Evolutionary conservation across 2,113 vertebrate genomes (phyloP).

Genomic region (Vicugna pacos): DNA sequence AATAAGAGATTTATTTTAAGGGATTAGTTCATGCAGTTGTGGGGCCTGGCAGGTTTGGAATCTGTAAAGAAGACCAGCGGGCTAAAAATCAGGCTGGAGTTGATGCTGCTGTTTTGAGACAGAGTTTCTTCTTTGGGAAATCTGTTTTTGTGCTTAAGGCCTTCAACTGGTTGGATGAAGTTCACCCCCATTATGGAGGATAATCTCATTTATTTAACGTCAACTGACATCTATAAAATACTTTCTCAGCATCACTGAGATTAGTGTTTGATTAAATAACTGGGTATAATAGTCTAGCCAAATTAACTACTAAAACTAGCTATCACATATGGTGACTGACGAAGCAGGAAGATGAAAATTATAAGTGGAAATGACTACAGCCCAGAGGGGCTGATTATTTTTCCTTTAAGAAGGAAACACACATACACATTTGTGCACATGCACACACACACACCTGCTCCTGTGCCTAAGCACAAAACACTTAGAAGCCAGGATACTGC

Average conservation of each 20-base stretch:
- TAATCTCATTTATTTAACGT: neutral
- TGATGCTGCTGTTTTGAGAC: neutral
- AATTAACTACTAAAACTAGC: neutral
- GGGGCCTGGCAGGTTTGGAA: neutral
- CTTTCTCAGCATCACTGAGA: neutral
- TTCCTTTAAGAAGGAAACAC: neutral
- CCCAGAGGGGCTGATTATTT: neutral
- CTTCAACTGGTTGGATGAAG: neutral
- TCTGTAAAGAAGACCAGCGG: neutral
- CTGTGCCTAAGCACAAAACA: neutral
- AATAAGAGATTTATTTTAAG: neutral
- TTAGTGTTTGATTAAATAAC: neutral
- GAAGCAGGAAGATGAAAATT: neutral
- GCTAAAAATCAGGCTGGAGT: neutral
- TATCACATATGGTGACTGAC: neutral
- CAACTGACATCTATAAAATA: neutral
- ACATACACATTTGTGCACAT: accelerated
- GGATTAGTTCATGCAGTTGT: neutral
- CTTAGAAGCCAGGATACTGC: neutral
- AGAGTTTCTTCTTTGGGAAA: neutral
- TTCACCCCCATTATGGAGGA: neutral
- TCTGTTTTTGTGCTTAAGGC: neutral
- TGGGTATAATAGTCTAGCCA: neutral
- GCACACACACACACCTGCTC: neutral
- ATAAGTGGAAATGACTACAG: neutral